Conservation (phyloP, 2,113 vertebrate genomes). For the Amblyornis subalaris region DNA sequence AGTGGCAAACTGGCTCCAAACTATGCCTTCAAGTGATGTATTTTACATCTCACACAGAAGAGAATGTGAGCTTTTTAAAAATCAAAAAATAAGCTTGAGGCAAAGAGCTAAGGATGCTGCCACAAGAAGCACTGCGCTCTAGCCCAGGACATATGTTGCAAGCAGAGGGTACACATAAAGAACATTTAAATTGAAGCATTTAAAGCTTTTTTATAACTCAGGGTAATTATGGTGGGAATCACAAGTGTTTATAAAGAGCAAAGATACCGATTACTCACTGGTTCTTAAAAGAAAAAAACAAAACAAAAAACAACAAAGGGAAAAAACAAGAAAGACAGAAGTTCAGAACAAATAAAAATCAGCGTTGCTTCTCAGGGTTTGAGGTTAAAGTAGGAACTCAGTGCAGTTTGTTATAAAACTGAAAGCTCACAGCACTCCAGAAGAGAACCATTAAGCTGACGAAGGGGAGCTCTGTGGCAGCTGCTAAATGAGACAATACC, state of each 20-base stretch:
- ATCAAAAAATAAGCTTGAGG: neutral
- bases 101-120: neutral
- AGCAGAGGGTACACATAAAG: neutral
- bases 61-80: neutral
- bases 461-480: neutral
- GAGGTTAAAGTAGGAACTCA: neutral
- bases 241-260: neutral
- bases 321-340: neutral
- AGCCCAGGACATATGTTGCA: fast-evolving
- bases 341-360: neutral
- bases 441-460: neutral
- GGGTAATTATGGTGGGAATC: neutral
- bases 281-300: neutral
- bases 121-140: neutral
- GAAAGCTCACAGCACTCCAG: neutral
- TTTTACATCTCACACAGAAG: neutral
- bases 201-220: neutral
- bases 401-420: neutral
- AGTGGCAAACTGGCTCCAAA: neutral
- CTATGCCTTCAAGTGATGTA: neutral
- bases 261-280: neutral
- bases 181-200: neutral
- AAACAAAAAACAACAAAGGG: neutral
- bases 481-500: neutral
- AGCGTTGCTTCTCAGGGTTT: neutral